Conservation (phyloP, 2,113 vertebrate species). For the Genyomyrus donnyi region DNA sequence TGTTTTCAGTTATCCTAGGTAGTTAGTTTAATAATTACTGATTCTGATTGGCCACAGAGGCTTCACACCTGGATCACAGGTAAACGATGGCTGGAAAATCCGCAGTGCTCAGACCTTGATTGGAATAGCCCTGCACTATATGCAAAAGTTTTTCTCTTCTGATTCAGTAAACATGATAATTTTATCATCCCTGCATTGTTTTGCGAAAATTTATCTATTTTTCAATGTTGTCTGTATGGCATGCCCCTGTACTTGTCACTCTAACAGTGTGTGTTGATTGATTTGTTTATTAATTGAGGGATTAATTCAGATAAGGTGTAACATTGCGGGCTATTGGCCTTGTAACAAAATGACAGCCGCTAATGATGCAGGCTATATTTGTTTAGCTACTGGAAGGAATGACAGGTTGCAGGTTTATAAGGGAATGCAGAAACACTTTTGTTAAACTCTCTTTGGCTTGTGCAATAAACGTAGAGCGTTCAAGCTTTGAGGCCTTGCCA, state of each 20-base stretch:
- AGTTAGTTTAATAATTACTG: too few species aligned
- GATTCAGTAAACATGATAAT: neutral
- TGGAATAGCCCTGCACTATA: neutral
- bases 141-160: neutral
- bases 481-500: constrained; percentile 52
- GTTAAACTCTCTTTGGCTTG: neutral
- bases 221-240: neutral
- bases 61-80: too few species aligned
- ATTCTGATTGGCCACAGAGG: too few species aligned
- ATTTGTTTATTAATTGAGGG: neutral
- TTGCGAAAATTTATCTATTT: neutral
- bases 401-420: neutral
- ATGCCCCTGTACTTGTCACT: neutral
- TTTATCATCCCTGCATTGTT: neutral
- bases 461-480: constrained; percentile 33
- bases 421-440: neutral
- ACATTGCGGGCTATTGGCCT: neutral
- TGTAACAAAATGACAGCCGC: neutral
- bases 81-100: too few species aligned
- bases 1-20: too few species aligned
- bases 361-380: neutral
- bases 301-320: neutral
- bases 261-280: neutral
- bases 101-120: too few species aligned
- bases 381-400: neutral